phyloP scores from a whole-genome alignment of 64 coral and sea anemone genomes.

The Porites lutea region DNA sequence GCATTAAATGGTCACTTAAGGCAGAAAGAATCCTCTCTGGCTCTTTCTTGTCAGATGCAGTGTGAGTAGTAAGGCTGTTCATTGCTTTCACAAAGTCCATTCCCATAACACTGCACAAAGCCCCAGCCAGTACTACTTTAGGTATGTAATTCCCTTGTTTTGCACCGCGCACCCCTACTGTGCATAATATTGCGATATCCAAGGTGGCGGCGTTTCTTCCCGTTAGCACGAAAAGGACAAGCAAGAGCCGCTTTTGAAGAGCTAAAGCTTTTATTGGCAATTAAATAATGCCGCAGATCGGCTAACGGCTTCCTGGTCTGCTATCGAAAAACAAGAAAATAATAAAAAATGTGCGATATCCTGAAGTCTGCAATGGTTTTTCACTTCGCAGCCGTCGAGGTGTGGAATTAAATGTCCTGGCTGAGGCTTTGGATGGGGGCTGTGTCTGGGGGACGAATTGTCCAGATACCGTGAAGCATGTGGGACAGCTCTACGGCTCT shows the following conservation, averaged over 20 bases:
- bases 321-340: no score
- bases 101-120: slow-evolving; percentile 63
- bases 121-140: slow-evolving; percentile 17
- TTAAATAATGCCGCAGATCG: neutral
- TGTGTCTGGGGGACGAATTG: no score
- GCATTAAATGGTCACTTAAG: slow-evolving; percentile 63
- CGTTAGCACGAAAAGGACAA: neutral
- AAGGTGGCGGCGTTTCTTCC: neutral
- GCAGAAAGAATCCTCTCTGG: neutral
- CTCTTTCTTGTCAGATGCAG: slow-evolving; percentile 41
- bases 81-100: slow-evolving; percentile 55
- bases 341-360: neutral
- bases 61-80: slow-evolving; percentile 50
- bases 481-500: no score
- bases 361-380: neutral
- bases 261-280: no score
- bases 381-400: neutral
- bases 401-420: neutral
- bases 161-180: neutral
- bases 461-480: no score
- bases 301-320: neutral
- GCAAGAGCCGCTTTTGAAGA: no score
- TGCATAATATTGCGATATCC: neutral
- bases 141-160: slow-evolving; percentile 17
- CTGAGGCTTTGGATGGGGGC: no score